Evolutionary conservation across 1,140 invertebrate genomes (phyloP).

Genomic region (Trachymyrmex septentrionalis): DNA sequence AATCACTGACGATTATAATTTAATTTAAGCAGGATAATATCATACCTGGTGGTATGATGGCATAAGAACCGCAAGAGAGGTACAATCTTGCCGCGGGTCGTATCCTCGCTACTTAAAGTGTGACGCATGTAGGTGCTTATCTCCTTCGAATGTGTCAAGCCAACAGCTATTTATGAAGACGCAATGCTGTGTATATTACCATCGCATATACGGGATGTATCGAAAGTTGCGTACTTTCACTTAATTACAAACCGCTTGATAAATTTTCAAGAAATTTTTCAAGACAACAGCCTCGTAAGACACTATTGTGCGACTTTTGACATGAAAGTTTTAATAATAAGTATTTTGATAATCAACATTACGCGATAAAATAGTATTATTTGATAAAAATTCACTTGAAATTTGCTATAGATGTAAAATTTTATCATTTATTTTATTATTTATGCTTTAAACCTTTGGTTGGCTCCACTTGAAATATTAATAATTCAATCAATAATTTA

Average conservation of each 20-base stretch:
- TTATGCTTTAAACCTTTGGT: neutral
- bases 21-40: neutral
- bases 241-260: neutral
- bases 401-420: neutral
- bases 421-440: neutral
- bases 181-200: slow-evolving; percentile 11
- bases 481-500: neutral
- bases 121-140: slow-evolving; percentile 19
- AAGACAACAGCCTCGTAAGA: neutral
- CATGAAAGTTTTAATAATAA: neutral
- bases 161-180: slow-evolving; percentile 28
- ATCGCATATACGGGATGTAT: neutral
- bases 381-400: neutral
- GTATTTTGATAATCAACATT: neutral
- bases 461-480: neutral
- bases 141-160: slow-evolving; percentile 29
- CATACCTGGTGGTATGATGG: neutral
- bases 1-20: neutral
- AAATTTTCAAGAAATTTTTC: neutral
- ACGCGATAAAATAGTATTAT: neutral
- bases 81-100: neutral
- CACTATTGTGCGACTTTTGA: neutral
- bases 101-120: slow-evolving; percentile 4
- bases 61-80: slow-evolving; percentile 7
- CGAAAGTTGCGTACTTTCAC: slow-evolving; percentile 14